A percentile compares a stretch with the other conserved stretches of the same genome.
Conservation (phyloP, 2,888 invertebrate species). For the Eilema depressum region DNA sequence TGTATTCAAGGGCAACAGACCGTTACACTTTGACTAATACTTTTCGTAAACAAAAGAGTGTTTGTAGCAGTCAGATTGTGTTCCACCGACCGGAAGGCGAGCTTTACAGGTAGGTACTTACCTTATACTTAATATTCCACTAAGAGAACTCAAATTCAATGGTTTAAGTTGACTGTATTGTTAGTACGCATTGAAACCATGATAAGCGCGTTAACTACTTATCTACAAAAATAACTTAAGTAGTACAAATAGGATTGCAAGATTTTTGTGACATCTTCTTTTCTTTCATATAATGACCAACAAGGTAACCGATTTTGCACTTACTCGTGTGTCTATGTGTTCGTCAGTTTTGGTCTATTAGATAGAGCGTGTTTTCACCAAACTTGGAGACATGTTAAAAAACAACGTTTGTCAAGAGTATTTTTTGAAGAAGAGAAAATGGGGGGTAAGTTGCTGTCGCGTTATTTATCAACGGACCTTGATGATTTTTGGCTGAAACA, state of each 20-base stretch:
- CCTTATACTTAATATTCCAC: not conserved
- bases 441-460: no score
- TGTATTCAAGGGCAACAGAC: not conserved
- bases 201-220: constrained; percentile 1
- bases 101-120: not conserved
- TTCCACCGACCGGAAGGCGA: not conserved
- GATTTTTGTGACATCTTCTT: not conserved
- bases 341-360: no score
- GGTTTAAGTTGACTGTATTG: not conserved
- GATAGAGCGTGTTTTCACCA: no score
- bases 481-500: no score
- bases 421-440: no score
- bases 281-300: no score
- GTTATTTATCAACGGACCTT: no score
- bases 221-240: not conserved
- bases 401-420: no score
- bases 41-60: not conserved
- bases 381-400: no score
- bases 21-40: not conserved
- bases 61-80: not conserved
- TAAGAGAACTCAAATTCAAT: not conserved
- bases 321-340: no score
- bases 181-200: not conserved
- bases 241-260: not conserved
- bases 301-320: no score